phyloP scores from a whole-genome alignment of 2,888 invertebrate genomes.

The Drosophila antonietae region DNA sequence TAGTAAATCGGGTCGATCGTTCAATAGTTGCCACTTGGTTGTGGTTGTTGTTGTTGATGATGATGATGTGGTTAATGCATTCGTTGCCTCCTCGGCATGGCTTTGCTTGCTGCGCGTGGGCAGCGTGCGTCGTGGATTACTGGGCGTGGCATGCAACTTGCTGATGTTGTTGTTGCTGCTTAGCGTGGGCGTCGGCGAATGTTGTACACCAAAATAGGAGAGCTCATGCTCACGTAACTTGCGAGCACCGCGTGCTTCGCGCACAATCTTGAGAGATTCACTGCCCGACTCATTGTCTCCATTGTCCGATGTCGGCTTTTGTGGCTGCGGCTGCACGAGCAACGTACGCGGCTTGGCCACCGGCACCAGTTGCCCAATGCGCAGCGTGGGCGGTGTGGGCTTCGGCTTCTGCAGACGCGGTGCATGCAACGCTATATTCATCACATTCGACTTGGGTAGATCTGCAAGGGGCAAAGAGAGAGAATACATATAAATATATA shows the following conservation, averaged over 20 bases:
- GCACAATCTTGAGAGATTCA: constrained; percentile 81
- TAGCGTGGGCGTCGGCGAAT: constrained; percentile 45
- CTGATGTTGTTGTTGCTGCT: constrained; percentile 16
- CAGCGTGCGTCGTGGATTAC: constrained; percentile 66
- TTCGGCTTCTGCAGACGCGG: constrained; percentile 73
- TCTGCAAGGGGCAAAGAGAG: constrained; percentile 60
- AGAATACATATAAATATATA: background rate
- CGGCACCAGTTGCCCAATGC: constrained; percentile 73
- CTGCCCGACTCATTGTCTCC: constrained; percentile 56
- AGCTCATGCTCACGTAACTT: constrained; percentile 87
- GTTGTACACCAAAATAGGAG: constrained; percentile 86
- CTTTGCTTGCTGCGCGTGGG: constrained; percentile 63
- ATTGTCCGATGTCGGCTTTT: constrained; percentile 36
- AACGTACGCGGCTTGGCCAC: constrained; percentile 81
- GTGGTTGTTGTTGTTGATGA: constrained; percentile 57
- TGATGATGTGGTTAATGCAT: constrained; percentile 25
- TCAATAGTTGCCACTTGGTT: constrained; percentile 81
- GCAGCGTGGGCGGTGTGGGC: constrained; percentile 60
- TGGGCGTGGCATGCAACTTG: constrained; percentile 29
- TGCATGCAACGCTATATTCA: constrained; percentile 83
- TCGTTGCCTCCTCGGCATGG: constrained; percentile 39
- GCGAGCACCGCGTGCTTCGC: constrained; percentile 84
- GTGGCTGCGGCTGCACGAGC: constrained; percentile 57
- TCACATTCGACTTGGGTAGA: constrained; percentile 83
- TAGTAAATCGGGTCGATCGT: constrained; percentile 83